These are phyloP conservation scores for Cairina moschata DNA, from an alignment of 2,113 vertebrate genomes.

Conservation along the genomic window DNA sequence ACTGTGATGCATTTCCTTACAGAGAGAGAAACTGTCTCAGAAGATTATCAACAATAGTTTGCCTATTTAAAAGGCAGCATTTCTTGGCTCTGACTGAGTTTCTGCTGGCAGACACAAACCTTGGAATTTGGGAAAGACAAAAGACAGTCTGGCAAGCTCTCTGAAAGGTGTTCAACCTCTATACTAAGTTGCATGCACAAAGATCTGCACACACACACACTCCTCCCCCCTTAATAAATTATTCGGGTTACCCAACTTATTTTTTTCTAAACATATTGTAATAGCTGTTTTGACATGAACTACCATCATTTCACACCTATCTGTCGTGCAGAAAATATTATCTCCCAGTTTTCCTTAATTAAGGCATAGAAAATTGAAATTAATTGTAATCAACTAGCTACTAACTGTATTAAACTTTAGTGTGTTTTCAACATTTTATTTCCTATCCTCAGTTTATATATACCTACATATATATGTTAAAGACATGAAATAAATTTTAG, in stretches of 20 bases:
- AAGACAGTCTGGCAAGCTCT: not conserved
- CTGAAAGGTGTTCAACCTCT: not conserved
- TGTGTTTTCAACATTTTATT: not conserved
- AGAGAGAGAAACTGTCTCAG: not conserved
- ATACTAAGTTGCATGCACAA: not conserved
- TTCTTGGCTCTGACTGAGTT: not conserved
- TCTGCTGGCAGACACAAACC: not conserved
- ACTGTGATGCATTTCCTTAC: not conserved
- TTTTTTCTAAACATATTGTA: not conserved
- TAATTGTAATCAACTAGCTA: not conserved
- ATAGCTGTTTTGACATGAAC: not conserved
- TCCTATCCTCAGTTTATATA: not conserved
- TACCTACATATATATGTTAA: not conserved
- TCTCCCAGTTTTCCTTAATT: not conserved
- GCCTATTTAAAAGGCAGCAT: not conserved
- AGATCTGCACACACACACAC: too few relatives aligned
- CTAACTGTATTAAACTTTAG: not conserved
- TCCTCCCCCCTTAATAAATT: too few relatives aligned
- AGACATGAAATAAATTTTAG: not conserved
- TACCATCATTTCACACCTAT: not conserved
- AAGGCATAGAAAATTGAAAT: not conserved
- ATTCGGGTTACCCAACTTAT: accelerated
- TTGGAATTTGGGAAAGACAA: not conserved
- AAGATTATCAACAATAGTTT: not conserved
- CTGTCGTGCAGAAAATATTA: not conserved